Conservation (phyloP, 2,113 vertebrate genomes). For the Panurus biarmicus region DNA sequence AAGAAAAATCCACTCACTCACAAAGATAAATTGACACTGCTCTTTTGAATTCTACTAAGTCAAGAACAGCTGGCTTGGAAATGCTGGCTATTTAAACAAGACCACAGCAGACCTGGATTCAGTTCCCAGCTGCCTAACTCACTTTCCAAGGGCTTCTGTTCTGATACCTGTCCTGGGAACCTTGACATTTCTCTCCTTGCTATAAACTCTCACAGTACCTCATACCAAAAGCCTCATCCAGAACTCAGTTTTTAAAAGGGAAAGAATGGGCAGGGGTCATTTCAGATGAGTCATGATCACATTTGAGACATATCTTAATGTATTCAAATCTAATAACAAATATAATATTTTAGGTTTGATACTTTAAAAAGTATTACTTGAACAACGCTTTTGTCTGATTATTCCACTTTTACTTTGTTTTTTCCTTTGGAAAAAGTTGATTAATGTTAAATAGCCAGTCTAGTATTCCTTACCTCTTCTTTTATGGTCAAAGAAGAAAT, state of each 20-base stretch:
- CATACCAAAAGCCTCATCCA: neutral
- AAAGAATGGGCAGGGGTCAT: neutral
- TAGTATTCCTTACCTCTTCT: neutral
- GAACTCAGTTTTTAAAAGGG: neutral
- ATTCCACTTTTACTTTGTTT: neutral
- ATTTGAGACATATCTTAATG: neutral
- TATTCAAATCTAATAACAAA: neutral
- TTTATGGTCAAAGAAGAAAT: neutral
- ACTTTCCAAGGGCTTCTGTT: neutral
- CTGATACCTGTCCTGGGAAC: neutral
- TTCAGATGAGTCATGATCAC: neutral
- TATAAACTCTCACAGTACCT: neutral
- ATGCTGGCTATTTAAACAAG: neutral
- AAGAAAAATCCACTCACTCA: neutral
- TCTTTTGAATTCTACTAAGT: neutral
- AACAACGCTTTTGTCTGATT: neutral
- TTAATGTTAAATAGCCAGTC: neutral
- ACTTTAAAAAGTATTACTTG: neutral
- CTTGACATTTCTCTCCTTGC: neutral
- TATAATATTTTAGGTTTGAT: neutral
- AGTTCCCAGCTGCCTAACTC: neutral
- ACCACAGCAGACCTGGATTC: neutral
- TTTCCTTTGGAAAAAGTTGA: neutral
- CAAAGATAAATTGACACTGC: neutral
- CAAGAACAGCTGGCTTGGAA: neutral